Conservation (phyloP, 2,797 vertebrate species). For the Ptychadena robeensis region DNA sequence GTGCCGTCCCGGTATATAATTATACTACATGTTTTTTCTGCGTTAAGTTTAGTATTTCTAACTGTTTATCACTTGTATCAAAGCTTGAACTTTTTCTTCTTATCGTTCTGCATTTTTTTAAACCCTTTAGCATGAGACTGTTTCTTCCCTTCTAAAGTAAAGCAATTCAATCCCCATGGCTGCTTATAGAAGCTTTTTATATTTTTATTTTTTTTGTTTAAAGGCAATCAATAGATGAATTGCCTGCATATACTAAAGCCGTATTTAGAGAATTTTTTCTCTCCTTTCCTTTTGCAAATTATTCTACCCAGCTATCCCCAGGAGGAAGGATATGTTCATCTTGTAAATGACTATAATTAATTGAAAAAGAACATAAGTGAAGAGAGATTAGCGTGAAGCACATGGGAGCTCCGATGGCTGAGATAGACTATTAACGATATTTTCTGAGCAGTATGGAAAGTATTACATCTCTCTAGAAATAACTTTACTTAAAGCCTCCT, state of each 20-base stretch:
- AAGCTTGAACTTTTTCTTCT: background rate
- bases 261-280: constrained; percentile 54
- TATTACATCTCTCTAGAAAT: constrained; percentile 65
- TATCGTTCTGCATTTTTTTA: background rate
- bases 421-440: constrained; percentile 65
- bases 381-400: constrained; percentile 63
- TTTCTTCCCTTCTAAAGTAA: background rate
- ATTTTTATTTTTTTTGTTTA: background rate
- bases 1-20: no score
- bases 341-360: constrained; percentile 72
- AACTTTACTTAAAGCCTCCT: constrained; percentile 65
- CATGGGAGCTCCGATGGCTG: constrained; percentile 60
- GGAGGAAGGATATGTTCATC: constrained; percentile 63
- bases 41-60: background rate
- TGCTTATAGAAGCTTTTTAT: constrained; percentile 11
- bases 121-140: background rate
- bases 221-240: constrained; percentile 59
- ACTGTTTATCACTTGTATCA: constrained; percentile 4
- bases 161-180: background rate
- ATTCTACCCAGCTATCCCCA: constrained; percentile 33
- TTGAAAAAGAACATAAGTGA: constrained; percentile 62
- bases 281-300: constrained; percentile 34
- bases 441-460: constrained; percentile 55
- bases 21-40: no score
- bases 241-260: constrained; percentile 24